Evolutionary conservation across 2,888 invertebrate genomes (phyloP), one percentile per base, ranked within the genome.

Genomic region (Amphipyra berbera): DNA sequence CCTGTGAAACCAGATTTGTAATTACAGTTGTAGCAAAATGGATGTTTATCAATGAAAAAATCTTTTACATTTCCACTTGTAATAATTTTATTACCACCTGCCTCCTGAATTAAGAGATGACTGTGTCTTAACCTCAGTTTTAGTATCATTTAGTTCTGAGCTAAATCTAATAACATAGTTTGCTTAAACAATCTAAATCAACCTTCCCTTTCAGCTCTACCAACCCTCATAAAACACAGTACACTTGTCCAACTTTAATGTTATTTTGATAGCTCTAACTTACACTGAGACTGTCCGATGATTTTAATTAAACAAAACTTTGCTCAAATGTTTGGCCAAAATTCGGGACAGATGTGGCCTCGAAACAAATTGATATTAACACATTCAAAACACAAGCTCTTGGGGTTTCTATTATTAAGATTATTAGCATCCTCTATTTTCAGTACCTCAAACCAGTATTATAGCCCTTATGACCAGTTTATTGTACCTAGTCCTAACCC

Each of bases 301-400:
- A 78, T 82, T 79, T 75, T 81, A 81, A 82, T 82, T 81, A 82
- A 82, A 80, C 76, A 68, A 64, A 72, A 76, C 64, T 80, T 79
- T 75, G 60, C 52, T 70, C 70, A 68, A 71, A 70, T 76, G 66
- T 61, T 71, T 57, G 49, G 55, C 44, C 61, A 45, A 21, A 63
- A 68, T 59, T 49, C 37, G 61, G 67, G 69, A 52, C 72, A 68
- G 69, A 70, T 74, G 73, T 45, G 69, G 49, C 59, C 53, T 48
- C 59, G 56, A 62, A 58, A 65, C 74, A 75, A 73, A 75, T 75
- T 77, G 78, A 75, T 77, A 77, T 65, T 77, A 75, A 68, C 77
- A 63, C 77, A 76, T 76, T 76, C 68, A 77, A 61, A 77, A 73
- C 59, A 60, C 58, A 54, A 72, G 56, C 67, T 38, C 50, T 56